These are phyloP conservation scores for Eumaeus atala DNA, from an alignment of 1,140 invertebrate species.

Conservation along the genomic window DNA sequence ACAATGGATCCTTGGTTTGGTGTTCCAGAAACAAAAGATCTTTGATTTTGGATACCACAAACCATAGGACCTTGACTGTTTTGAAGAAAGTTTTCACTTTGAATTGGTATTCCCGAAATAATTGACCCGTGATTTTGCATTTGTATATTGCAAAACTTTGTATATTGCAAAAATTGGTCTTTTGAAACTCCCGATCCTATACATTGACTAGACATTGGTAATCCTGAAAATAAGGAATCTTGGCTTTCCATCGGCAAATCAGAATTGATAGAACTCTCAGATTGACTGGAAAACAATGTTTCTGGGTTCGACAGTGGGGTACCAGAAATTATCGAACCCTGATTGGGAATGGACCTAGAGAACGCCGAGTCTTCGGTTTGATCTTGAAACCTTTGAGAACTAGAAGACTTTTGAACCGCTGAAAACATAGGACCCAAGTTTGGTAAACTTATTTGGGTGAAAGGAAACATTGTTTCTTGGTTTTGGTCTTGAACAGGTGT, in stretches of 20 bases:
- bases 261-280: not conserved
- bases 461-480: constrained; percentile 12
- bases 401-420: constrained; percentile 1
- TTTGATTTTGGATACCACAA: constrained; percentile 11
- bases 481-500: constrained; percentile 8
- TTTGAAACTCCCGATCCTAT: not conserved
- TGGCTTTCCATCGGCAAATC: not conserved
- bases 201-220: not conserved
- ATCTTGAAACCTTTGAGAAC: not conserved
- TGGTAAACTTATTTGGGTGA: constrained; percentile 4
- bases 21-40: constrained; percentile 8
- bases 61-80: not conserved
- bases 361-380: constrained; percentile 4
- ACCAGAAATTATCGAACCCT: constrained; percentile 10
- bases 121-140: constrained; percentile 13
- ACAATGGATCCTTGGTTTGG: constrained; percentile 24
- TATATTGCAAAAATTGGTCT: not conserved
- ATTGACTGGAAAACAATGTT: not conserved
- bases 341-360: constrained; percentile 1
- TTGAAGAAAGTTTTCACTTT: not conserved
- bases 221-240: not conserved
- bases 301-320: constrained; percentile 1
- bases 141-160: not conserved
- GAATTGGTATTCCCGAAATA: constrained; percentile 14
- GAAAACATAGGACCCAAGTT: constrained; percentile 15